These are phyloP conservation scores for Tupiocoris notatus DNA, from an alignment of 2,888 invertebrate species.

Conservation along the genomic window DNA sequence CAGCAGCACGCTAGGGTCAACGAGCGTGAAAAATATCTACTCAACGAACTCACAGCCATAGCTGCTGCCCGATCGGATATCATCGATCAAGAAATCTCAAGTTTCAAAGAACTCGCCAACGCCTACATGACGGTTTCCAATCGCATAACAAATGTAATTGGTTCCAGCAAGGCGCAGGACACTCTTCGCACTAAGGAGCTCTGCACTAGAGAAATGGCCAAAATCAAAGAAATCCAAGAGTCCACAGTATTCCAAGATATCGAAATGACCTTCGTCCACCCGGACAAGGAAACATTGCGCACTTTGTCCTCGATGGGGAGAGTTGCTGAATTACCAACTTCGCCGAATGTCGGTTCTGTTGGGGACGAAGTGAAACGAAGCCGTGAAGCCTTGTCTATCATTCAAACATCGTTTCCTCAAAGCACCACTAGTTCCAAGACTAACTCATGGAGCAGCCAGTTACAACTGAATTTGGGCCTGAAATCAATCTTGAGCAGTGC, in stretches of 20 bases:
- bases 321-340: slow-evolving; percentile 52
- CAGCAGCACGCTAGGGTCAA: slow-evolving; percentile 72
- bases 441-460: neutral
- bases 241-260: slow-evolving; percentile 59
- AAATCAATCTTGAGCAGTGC: neutral
- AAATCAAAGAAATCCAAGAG: slow-evolving; percentile 51
- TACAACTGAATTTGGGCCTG: slow-evolving; percentile 20
- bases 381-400: neutral
- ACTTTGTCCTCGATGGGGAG: slow-evolving; percentile 59
- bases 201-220: slow-evolving; percentile 57
- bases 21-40: slow-evolving; percentile 73
- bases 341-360: slow-evolving; percentile 4
- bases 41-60: slow-evolving; percentile 70
- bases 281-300: slow-evolving; percentile 57
- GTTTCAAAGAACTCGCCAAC: slow-evolving; percentile 66
- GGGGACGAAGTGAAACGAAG: slow-evolving; percentile 27
- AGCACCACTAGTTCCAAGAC: neutral
- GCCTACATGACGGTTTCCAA: slow-evolving; percentile 69
- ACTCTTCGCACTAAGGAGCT: slow-evolving; percentile 58
- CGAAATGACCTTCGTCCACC: slow-evolving; percentile 59
- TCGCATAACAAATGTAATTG: slow-evolving; percentile 65
- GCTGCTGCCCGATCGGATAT: slow-evolving; percentile 68
- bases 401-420: neutral
- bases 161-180: slow-evolving; percentile 59
- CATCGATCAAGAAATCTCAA: slow-evolving; percentile 72